Evolutionary conservation across 2,888 invertebrate genomes (phyloP), one percentile per base, ranked within the genome.

Genomic region (Cataglyphis altisquamis): DNA sequence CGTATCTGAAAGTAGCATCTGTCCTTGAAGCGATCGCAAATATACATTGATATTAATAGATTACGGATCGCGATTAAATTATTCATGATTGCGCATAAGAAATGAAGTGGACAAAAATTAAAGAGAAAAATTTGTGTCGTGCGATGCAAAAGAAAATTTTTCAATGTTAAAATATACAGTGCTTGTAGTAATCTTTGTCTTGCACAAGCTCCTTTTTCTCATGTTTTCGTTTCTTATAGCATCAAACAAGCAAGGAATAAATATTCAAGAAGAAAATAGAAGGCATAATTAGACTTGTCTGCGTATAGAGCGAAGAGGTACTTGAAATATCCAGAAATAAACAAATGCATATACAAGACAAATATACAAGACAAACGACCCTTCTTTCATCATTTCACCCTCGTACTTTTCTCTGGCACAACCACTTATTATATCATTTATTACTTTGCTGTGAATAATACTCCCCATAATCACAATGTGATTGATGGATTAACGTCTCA

Each of bases 11-110:
- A 68, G 68, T 68, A 68, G 48, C 68, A 32, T 32, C 18, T n/a
- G 78, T 45, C 60, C 78, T 70, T 60, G 78, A 36, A 25, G 15
- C 57, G 21, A 78, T 75, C 32, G 64, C 25, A 41, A 39, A 18
- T 25, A 18, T 25, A n/a, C 12, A 10, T 3, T 12, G 70, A 12
- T 80, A 62, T 70, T 45, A 21, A 45, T 36, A 48, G 78, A 70
- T 77, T 68, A 57, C 32, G n/a, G 32, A 52, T 70, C 55, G 60
- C 25, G n/a, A 70, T 60, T 60, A 21, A 70, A 45, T 60, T 12
- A 21, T 45, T 78, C 55, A 12, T 48, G 32, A 32, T 32, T 45
- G 15, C 45, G n/a, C 48, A 25, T 29, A 45, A 78, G 45, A 0
- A 18, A 8, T 32, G 10, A 3, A 21, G 21, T 25, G 57, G 48